These are phyloP conservation scores for Aspidoscelis tigris DNA, from an alignment of 2,113 vertebrate species.

Conservation along the genomic window DNA sequence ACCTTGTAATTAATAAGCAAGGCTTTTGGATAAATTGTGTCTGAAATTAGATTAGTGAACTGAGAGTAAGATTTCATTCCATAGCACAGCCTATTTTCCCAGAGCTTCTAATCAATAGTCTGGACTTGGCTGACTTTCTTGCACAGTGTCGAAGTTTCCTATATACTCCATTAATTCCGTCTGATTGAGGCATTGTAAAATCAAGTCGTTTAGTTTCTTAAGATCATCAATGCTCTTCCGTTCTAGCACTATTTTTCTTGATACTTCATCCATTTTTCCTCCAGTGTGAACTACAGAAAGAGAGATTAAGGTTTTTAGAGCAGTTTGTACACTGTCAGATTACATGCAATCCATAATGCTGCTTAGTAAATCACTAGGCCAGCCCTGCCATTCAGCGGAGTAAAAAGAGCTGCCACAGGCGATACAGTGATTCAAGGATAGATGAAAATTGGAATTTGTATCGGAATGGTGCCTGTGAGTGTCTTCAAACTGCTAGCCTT, in stretches of 20 bases:
- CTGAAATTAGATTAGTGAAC: slow-evolving; percentile 3
- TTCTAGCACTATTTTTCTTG: slow-evolving; percentile 70
- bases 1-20: slow-evolving; percentile 26
- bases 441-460: not conserved
- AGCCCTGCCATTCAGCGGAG: not conserved
- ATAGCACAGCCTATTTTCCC: slow-evolving; percentile 29
- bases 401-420: not conserved
- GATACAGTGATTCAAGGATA: not conserved
- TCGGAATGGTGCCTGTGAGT: not conserved
- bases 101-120: slow-evolving; percentile 35
- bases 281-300: slow-evolving; percentile 77
- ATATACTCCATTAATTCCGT: slow-evolving; percentile 54
- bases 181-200: slow-evolving; percentile 71
- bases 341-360: not conserved
- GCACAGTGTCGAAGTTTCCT: slow-evolving; percentile 25
- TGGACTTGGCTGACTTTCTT: slow-evolving; percentile 26
- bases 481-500: not conserved
- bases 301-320: slow-evolving; percentile 29
- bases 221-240: slow-evolving; percentile 76
- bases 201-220: slow-evolving; percentile 75
- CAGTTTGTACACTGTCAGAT: not conserved
- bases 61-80: slow-evolving; percentile 26
- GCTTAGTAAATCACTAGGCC: not conserved
- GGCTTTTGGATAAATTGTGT: slow-evolving; percentile 11
- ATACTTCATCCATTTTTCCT: slow-evolving; percentile 73